Evolutionary conservation across 2,888 invertebrate genomes (phyloP).

Genomic region (Leptura quadrifasciata): DNA sequence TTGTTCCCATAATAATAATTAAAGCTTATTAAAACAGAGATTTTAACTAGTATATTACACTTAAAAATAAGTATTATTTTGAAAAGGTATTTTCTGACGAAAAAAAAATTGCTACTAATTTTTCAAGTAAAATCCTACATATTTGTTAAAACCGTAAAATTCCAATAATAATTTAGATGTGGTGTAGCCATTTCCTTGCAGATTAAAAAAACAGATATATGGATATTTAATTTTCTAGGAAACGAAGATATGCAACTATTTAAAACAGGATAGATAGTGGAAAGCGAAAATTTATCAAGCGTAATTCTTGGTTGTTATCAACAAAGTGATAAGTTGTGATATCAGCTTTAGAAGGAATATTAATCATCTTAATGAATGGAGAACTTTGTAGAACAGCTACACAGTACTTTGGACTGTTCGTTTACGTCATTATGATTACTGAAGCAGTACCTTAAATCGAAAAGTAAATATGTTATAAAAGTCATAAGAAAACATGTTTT

Average conservation of each 20-base stretch:
- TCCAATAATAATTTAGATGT: not conserved
- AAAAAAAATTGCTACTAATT: too few relatives aligned
- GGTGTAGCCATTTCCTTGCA: not conserved
- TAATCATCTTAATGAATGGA: not conserved
- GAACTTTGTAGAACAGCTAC: conserved; percentile 1
- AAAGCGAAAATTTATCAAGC: not conserved
- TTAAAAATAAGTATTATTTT: too few relatives aligned
- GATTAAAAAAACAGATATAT: not conserved
- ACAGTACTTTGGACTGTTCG: not conserved
- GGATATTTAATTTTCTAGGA: not conserved
- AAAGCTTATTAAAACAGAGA: too few relatives aligned
- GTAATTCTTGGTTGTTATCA: not conserved
- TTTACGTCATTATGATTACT: not conserved
- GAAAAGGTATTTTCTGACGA: too few relatives aligned
- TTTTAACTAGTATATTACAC: too few relatives aligned
- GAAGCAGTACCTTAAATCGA: too few relatives aligned
- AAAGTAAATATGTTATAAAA: too few relatives aligned
- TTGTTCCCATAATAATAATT: too few relatives aligned
- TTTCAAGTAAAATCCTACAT: not conserved
- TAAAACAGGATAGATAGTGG: not conserved
- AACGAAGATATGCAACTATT: not conserved
- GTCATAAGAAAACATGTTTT: too few relatives aligned
- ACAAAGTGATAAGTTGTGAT: not conserved
- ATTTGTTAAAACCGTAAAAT: not conserved
- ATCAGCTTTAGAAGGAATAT: not conserved